Evolutionary conservation across 1,140 invertebrate genomes (phyloP).

Genomic region (Drosophila ohnishii): DNA sequence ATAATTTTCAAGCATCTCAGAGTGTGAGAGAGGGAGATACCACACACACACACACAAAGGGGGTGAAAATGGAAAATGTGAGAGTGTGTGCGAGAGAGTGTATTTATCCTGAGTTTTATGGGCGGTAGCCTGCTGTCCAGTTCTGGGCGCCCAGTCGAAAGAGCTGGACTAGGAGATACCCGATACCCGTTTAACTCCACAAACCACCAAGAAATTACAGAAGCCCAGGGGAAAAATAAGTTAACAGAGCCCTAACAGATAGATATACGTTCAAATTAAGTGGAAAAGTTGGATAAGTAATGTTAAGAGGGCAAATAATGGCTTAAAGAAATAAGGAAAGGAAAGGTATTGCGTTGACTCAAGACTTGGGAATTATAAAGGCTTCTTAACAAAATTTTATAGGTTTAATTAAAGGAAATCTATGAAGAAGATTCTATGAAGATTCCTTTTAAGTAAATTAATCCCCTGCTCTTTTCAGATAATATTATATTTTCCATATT

Average conservation of each 20-base stretch:
- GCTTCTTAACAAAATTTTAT: not conserved
- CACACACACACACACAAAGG: not conserved
- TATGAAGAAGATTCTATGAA: too few relatives aligned
- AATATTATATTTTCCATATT: not conserved
- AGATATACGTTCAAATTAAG: slow-evolving; percentile 5
- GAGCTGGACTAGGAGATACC: slow-evolving; percentile 52
- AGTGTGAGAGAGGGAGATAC: slow-evolving; percentile 28
- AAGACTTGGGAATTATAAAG: not conserved
- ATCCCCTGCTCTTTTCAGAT: not conserved
- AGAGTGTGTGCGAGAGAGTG: slow-evolving; percentile 4
- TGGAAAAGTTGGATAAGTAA: not conserved
- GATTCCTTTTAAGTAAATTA: too few relatives aligned
- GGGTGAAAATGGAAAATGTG: slow-evolving; percentile 2
- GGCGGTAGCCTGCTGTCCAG: slow-evolving; percentile 16
- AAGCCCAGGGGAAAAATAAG: slow-evolving; percentile 23
- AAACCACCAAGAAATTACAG: slow-evolving; percentile 33
- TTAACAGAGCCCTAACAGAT: slow-evolving; percentile 38
- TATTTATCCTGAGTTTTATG: slow-evolving; percentile 16
- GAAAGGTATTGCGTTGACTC: not conserved
- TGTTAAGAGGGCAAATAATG: not conserved
- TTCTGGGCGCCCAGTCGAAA: slow-evolving; percentile 58
- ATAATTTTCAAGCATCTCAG: slow-evolving; percentile 73
- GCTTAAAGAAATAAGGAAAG: not conserved
- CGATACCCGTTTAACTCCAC: slow-evolving; percentile 60
- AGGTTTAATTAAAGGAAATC: not conserved